Conservation (phyloP, 2,797 vertebrate genomes). For the Sebastes hopkinsi region DNA sequence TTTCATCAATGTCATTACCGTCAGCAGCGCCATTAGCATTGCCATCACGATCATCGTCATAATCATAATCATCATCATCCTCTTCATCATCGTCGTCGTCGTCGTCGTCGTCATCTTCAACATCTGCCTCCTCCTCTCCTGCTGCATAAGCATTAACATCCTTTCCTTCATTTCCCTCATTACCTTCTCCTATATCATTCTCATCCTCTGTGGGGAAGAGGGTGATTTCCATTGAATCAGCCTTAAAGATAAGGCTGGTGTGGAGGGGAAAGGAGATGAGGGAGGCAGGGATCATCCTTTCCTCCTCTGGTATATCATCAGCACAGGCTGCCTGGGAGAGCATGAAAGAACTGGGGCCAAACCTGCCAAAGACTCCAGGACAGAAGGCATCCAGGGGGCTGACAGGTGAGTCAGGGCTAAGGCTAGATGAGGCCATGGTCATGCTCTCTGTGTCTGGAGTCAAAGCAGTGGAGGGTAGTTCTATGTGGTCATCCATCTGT, state of each 20-base stretch:
- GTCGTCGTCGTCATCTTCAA: conserved; percentile 84
- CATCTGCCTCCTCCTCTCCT: conserved; percentile 85
- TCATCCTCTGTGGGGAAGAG: conserved; percentile 87
- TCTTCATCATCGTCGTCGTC: conserved; percentile 62
- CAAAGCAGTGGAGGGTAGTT: conserved; percentile 52
- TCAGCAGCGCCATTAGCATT: conserved; percentile 41
- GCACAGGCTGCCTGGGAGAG: conserved; percentile 76
- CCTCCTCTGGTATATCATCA: conserved; percentile 77
- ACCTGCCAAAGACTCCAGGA: conserved; percentile 76
- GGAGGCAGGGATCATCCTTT: conserved; percentile 91
- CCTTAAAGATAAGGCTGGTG: conserved; percentile 93
- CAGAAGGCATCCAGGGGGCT: conserved; percentile 80
- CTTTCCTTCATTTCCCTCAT: conserved; percentile 69
- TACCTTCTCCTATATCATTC: conserved; percentile 64
- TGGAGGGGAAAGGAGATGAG: conserved; percentile 92
- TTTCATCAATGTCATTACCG: conserved; percentile 24
- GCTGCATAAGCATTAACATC: conserved; percentile 83
- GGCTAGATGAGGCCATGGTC: conserved; percentile 73
- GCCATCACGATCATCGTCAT: conserved; percentile 36
- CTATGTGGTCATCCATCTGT: conserved; percentile 51
- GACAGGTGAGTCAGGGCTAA: conserved; percentile 75
- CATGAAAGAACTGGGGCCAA: conserved; percentile 71
- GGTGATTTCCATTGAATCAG: conserved; percentile 93
- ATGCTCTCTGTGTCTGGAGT: conserved; percentile 76
- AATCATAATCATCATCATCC: conserved; percentile 40